A percentile compares a stretch with the other conserved stretches of the same genome.
Evolutionary conservation across 2,888 invertebrate genomes (phyloP).

Genomic region (Ophraella communa): DNA sequence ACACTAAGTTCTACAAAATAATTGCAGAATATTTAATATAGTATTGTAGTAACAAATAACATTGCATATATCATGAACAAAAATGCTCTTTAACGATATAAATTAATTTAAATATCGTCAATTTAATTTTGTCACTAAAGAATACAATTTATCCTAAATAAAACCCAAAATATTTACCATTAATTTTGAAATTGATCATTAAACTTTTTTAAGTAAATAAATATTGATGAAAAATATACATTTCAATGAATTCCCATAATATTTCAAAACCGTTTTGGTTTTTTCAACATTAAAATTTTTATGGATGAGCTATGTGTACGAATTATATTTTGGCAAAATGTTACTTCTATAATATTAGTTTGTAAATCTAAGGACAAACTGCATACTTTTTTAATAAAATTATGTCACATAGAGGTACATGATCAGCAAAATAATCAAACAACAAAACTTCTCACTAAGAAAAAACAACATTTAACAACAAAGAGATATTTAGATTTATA

Average conservation of each 20-base stretch:
- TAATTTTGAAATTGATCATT: no score
- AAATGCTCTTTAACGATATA: slow-evolving; percentile 1
- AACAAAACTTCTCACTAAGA: slow-evolving; percentile 10
- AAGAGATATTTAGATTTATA: neutral
- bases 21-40: slow-evolving; percentile 38
- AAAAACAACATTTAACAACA: slow-evolving; percentile 16
- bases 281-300: no score
- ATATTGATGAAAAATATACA: no score
- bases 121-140: neutral
- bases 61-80: slow-evolving; percentile 13
- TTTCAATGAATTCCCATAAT: no score
- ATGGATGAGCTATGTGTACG: no score
- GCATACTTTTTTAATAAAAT: neutral
- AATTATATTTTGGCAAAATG: no score
- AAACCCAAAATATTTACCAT: no score
- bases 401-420: neutral
- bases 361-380: neutral
- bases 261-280: no score
- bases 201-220: no score
- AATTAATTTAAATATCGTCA: neutral
- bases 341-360: no score
- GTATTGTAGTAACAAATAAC: slow-evolving; percentile 21
- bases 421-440: slow-evolving; percentile 6
- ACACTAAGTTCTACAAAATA: slow-evolving; percentile 54
- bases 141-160: no score